Percentiles rank a stretch among this genome's conserved stretches.
Evolutionary conservation across 2,888 invertebrate species (phyloP).

Genomic region (Drosophila mimetica): DNA sequence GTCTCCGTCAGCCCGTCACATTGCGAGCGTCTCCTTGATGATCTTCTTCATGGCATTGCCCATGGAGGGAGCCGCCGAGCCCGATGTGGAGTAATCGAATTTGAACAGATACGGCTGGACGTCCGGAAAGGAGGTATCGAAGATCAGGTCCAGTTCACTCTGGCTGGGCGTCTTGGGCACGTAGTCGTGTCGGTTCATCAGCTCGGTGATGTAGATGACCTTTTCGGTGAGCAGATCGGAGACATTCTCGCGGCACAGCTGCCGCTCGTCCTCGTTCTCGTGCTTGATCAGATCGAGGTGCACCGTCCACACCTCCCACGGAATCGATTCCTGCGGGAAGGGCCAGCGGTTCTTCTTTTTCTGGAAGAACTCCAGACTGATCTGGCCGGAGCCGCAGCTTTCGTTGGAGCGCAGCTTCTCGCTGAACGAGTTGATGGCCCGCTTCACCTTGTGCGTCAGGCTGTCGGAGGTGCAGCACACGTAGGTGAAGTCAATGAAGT

Average conservation of each 20-base stretch:
- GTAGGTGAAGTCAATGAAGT: conserved; percentile 98
- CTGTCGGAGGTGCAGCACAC: conserved; percentile 95
- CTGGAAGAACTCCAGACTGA: conserved; percentile 97
- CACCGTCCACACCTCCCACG: conserved; percentile 99
- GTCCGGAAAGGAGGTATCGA: conserved; percentile 96
- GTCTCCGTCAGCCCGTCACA: conserved; percentile 86
- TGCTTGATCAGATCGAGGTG: conserved; percentile 94
- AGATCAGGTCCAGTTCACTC: conserved; percentile 95
- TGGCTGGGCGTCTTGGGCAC: conserved; percentile 97
- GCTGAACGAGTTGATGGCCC: conserved; percentile 91
- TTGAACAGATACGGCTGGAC: conserved; percentile 99
- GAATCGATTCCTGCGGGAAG: conserved; percentile 95
- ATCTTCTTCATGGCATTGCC: conserved; percentile 95
- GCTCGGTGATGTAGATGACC: conserved; percentile 96
- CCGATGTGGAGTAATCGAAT: conserved; percentile 92
- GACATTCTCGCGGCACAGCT: conserved; percentile 93
- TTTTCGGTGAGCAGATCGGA: conserved; percentile 96
- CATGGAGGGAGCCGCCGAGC: conserved; percentile 91
- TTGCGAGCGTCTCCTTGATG: conserved; percentile 92
- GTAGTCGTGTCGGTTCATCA: conserved; percentile 98
- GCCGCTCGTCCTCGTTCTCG: conserved; percentile 94
- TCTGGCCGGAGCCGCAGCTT: conserved; percentile 91
- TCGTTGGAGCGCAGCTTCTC: conserved; percentile 90
- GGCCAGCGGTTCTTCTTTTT: conserved; percentile 95
- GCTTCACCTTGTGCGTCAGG: conserved; percentile 89